Conservation (phyloP, 2,797 vertebrate genomes). For the Serranus cabrilla region DNA sequence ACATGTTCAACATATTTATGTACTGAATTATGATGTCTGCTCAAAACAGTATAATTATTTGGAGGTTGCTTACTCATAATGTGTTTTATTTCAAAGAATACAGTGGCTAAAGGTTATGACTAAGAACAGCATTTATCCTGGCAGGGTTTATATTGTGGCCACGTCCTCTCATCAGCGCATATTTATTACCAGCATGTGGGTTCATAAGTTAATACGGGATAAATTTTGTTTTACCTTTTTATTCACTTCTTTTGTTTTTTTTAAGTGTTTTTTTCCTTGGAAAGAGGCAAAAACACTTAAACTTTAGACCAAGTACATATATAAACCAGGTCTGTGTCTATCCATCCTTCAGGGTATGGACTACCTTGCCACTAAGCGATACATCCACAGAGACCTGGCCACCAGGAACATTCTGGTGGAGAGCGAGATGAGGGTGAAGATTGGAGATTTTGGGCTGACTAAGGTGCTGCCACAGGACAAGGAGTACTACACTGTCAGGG, state of each 20-base stretch:
- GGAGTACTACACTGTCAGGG: constrained; percentile 97
- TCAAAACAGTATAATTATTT: not conserved
- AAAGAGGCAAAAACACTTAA: not conserved
- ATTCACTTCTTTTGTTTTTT: not conserved
- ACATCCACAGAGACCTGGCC: constrained; percentile 97
- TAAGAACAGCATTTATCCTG: not conserved
- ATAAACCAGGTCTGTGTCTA: not conserved
- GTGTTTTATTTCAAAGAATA: not conserved
- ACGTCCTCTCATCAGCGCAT: not conserved
- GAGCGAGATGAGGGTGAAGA: constrained; percentile 97
- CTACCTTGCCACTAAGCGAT: constrained; percentile 94
- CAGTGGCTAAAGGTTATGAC: not conserved
- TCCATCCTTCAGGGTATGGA: constrained; percentile 91
- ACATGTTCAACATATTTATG: not conserved
- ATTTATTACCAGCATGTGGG: not conserved
- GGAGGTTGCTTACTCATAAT: not conserved
- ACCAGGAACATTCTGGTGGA: constrained; percentile 98
- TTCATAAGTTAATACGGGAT: not conserved
- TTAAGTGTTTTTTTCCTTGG: not conserved
- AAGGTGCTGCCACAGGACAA: constrained; percentile 98
- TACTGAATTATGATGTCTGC: not conserved
- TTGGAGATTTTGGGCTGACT: constrained; percentile 97
- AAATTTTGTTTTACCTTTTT: not conserved
- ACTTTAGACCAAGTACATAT: not conserved
- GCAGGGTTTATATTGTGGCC: not conserved